Base-by-base conservation (phyloP, 2,113 vertebrate genomes). In the Numida meleagris region DNA sequence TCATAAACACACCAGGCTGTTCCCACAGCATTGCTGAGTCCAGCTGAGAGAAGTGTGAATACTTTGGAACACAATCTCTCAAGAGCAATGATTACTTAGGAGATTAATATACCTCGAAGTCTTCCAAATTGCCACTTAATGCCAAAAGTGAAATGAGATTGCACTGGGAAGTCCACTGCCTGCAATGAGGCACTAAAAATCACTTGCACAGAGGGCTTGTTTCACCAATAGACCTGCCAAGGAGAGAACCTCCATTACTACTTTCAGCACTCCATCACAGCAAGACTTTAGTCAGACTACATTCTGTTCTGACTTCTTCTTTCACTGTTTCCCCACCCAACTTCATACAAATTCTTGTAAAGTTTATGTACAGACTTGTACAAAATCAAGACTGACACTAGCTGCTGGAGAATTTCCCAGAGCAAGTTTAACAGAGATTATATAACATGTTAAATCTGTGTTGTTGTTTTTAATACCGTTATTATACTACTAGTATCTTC, bases 361-460 rank as follows among this genome's bases (percentile, higher is more conserved):
- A 94, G 93, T 96, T 79, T 97, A 62, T 95, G 96, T 88, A 94
- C 95, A 88, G 95, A 94, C 96, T 96, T 97, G 96, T 75, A 96
- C 70, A 88, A 91, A 96, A 96, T n/a, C 45, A 91, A 97, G 94
- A 96, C 91, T 96, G 96, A 96, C 95, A 97, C 58, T 48, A 27
- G 92, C 80, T 93, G 92, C 94, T 96, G 96, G 96, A 97, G 82
- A 77, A 58, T 70, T 94, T 96, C 96, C 96, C 96, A 95, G 95
- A 95, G 93, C 63, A 48, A 93, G 82, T 96, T 96, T 94, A 92
- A 75, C 78, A 86, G 82, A 90, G 94, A 94, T 96, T 97, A 95
- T 95, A 94, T 95, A 97, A 97, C 93, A 83, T 1, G 3, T 77
- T 94, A 91, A 91, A 93, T 94, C 91, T 75, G 34, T 45, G 88